Evolutionary conservation across 2,888 invertebrate species (phyloP), one percentile per base, ranked within the genome.

Genomic region (Drosophila neonasuta): DNA sequence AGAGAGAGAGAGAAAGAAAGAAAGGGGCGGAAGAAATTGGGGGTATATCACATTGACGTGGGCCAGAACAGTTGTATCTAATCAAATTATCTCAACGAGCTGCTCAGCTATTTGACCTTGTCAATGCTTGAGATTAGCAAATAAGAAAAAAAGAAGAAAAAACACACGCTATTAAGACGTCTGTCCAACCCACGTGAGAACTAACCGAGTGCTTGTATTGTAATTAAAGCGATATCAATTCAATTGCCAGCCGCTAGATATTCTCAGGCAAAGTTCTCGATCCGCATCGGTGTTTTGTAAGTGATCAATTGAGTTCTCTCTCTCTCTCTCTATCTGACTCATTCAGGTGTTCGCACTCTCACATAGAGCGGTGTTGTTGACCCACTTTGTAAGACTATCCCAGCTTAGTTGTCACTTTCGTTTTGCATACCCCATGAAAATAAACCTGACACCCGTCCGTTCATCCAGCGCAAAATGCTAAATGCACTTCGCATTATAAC

Each of bases 321-420:
- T 17, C 17, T 17, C 2, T 20, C 20, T 41, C 1, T 15, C 39
- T 39, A 13, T 13, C 36, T 80, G 79, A 79, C 48, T 79, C 78
- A 80, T 69, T 57, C 44, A 54, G 54, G 15, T 58, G 59, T 24
- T 58, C 7, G 55, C 68, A 61, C 46, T 60, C 11, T 69, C 46
- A 42, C 68, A 55, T n/a, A 36, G 36, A 36, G 36, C 36, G 44
- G 51, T 64, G 82, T 80, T 79, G 80, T 79, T 81, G 83, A 73
- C 80, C 80, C 77, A 81, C 55, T 80, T 77, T 71, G 71, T 71
- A 77, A 74, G 50, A 66, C 50, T 64, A 70, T 68, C 63, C 67
- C 59, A 58, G 68, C 73, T 67, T 48, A 60, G 58, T 64, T 68
- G 41, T 73, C 69, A 69, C 58, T 73, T 69, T 73, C 61, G 20